These are phyloP conservation scores for Tupaia chinensis DNA, from an alignment of 2,113 vertebrate species.

Conservation along the genomic window DNA sequence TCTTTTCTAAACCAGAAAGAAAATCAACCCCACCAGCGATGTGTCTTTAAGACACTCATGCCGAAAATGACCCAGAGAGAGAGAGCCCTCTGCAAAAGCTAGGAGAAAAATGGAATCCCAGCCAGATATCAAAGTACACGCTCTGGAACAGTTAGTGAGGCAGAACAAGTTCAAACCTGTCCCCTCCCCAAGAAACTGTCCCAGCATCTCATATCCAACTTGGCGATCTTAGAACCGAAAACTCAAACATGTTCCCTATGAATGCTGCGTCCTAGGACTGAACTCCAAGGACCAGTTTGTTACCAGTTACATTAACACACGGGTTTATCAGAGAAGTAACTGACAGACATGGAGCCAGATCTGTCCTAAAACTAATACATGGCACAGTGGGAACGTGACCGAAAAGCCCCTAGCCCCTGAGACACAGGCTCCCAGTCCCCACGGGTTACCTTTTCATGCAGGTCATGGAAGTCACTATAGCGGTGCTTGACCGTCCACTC, in stretches of 20 bases:
- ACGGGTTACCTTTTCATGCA: conserved; percentile 95
- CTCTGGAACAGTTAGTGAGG: background rate
- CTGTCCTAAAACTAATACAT: background rate
- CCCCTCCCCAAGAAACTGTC: background rate
- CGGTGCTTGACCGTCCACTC: conserved; percentile 97
- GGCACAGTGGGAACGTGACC: conserved; percentile 32
- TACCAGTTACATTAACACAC: conserved; percentile 3
- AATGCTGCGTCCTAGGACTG: background rate
- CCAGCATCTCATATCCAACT: background rate
- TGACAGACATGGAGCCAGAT: background rate
- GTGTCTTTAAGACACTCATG: background rate
- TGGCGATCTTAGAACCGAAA: background rate
- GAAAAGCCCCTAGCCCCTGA: background rate
- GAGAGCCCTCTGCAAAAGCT: conserved; percentile 13
- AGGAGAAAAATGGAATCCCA: conserved; percentile 34
- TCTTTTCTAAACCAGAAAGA: conserved; percentile 28
- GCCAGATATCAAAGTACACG: background rate
- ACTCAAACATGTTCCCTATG: background rate
- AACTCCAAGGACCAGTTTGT: conserved; percentile 4
- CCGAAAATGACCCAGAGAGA: conserved; percentile 27
- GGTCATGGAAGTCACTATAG: conserved; percentile 97
- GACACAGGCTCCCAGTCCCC: background rate
- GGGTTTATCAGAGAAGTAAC: conserved; percentile 24
- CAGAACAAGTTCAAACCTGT: conserved; percentile 38
- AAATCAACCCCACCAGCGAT: background rate